Evolutionary conservation across 2,888 invertebrate species (phyloP).

Genomic region (Mechanitis mazaeus): DNA sequence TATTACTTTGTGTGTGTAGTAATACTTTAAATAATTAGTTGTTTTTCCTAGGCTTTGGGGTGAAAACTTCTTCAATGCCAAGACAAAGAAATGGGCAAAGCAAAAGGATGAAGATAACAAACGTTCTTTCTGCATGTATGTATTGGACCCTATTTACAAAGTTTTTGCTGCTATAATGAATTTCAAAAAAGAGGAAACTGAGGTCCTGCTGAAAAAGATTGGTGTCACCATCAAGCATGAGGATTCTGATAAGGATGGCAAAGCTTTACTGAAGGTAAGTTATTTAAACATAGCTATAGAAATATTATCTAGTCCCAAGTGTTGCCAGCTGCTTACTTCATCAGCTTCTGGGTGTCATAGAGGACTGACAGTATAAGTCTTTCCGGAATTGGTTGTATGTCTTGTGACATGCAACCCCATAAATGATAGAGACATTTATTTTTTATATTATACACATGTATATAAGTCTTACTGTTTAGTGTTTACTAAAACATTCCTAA

Average conservation of each 20-base stretch:
- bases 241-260: slow-evolving; percentile 97
- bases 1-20: neutral
- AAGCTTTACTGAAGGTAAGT: slow-evolving; percentile 90
- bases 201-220: slow-evolving; percentile 90
- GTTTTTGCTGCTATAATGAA: slow-evolving; percentile 89
- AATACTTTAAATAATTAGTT: neutral
- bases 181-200: slow-evolving; percentile 96
- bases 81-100: slow-evolving; percentile 99
- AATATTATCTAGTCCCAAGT: slow-evolving; percentile 62
- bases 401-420: slow-evolving; percentile 55
- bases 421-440: slow-evolving; percentile 53
- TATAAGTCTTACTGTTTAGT: too few species aligned
- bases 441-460: neutral
- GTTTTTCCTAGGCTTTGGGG: slow-evolving; percentile 86
- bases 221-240: slow-evolving; percentile 94
- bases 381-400: slow-evolving; percentile 66
- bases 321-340: slow-evolving; percentile 59
- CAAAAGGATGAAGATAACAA: slow-evolving; percentile 93
- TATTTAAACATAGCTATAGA: slow-evolving; percentile 8
- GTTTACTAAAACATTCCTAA: slow-evolving; percentile 7
- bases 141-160: slow-evolving; percentile 99
- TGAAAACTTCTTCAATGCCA: slow-evolving; percentile 98
- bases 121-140: slow-evolving; percentile 99
- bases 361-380: slow-evolving; percentile 62
- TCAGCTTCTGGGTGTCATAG: slow-evolving; percentile 72